Evolutionary conservation across 2,797 vertebrate species (phyloP), one percentile per base, ranked within the genome.

Genomic region (Lagocephalus sceleratus): DNA sequence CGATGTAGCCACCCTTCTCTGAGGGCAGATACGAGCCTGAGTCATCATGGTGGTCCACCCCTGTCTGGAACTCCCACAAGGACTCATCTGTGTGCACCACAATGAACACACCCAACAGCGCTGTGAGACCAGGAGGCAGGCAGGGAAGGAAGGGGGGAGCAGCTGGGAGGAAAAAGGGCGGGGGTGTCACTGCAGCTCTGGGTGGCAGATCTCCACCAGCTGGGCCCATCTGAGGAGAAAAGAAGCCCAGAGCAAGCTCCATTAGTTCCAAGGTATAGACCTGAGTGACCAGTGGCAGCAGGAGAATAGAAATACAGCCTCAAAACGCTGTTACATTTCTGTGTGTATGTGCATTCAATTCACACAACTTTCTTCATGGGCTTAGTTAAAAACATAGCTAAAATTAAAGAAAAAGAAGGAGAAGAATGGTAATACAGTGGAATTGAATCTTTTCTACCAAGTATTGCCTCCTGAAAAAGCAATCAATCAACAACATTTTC

Each of bases 161-260:
- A 63, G 69, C 60, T 55, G 62, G 57, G 60, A 53, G 68, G 40
- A n/a, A 8, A 41, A 17, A 15, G 51, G 29, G n/a, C 2, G 2
- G 20, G 72, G 42, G 57, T 47, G 60, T 57, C 54, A 66, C 60
- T 58, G 26, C 63, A 48, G 64, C 56, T 51, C 66, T 71, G 85
- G 87, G 86, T 90, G 88, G 90, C 76, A 82, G 88, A 88, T 89
- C 79, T 87, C 83, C 81, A 88, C 90, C 89, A n/a, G 81, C 89
- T 90, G 91, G 91, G 91, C 91, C 88, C 85, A 87, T 87, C 83
- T 87, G 89, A 91, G 88, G 84, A 88, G 90, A 92, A 92, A 91
- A 92, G 88, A 83, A 79, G 66, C 63, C 72, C 83, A 88, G 83
- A 86, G 85, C 85, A 87, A 88, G 87, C 79, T 79, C 72, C 81